Conservation (phyloP, 2,113 vertebrate species). For the Tiliqua scincoides region DNA sequence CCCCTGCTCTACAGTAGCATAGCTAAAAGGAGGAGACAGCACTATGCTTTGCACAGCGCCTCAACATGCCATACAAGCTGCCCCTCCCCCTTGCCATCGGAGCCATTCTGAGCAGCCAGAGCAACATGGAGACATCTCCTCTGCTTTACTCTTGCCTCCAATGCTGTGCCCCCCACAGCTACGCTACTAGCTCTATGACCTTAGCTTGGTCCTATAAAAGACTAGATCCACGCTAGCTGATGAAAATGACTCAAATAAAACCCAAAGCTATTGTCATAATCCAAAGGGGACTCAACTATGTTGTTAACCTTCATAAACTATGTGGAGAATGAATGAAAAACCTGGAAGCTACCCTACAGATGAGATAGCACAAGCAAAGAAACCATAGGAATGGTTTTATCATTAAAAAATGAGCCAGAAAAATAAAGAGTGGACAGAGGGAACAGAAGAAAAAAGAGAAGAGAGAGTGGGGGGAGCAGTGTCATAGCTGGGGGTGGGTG, state of each 20-base stretch:
- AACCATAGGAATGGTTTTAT: neutral
- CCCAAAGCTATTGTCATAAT: conserved; percentile 18
- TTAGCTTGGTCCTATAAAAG: conserved; percentile 34
- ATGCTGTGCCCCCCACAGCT: too few relatives aligned
- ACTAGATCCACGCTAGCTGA: conserved; percentile 16
- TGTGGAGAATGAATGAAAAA: neutral
- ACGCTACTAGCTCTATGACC: too few relatives aligned
- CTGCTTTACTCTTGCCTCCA: too few relatives aligned
- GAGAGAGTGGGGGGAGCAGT: neutral
- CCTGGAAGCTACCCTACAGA: neutral
- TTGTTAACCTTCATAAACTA: conserved; percentile 28
- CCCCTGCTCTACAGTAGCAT: too few relatives aligned
- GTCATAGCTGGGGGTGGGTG: too few relatives aligned
- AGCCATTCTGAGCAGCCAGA: too few relatives aligned
- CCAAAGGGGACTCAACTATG: conserved; percentile 17
- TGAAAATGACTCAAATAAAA: conserved; percentile 28
- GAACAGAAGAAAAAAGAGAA: neutral
- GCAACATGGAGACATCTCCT: too few relatives aligned
- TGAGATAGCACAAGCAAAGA: neutral
- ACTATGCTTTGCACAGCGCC: too few relatives aligned
- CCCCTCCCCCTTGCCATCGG: too few relatives aligned
- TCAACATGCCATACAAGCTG: too few relatives aligned
- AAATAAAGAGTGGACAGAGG: neutral
- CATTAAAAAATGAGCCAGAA: neutral
- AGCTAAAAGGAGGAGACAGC: too few relatives aligned